Base-by-base conservation (phyloP, 1,140 invertebrate genomes). In the Hycleus cichorii region DNA sequence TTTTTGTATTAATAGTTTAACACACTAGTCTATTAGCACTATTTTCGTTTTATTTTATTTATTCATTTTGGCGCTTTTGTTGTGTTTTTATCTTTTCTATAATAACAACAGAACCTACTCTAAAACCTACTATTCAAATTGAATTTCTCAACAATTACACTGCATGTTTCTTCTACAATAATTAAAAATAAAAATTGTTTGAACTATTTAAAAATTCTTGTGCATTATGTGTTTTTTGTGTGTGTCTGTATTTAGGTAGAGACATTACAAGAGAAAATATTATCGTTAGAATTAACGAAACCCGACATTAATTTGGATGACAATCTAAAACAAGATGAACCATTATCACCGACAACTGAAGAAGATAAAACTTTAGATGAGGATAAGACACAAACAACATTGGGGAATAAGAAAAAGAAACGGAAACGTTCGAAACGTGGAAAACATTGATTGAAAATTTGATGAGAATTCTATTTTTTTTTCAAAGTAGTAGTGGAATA, bases 251-350 rank as follows among this genome's bases (percentile, higher is more conserved):
- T 18, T 26, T 73, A 93, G 90, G 88, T 92, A 67, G 89, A 93
- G 79, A 91, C 89, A 45, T 84, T 89, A 49, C 83, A 88, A 75
- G 89, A 91, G 75, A 91, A 91, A 76, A 91, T 92, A 64, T 90
- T 92, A 71, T 91, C 89, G 44, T 74, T 93, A 71, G 89, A 92
- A 72, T 72, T 93, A 68, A 87, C 85, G 47, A 69, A 72, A 58
- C 62, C 68, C 2, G 62, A 69, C n/a, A 39, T 61, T 8, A 53
- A 58, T 39, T 46, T 62, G 43, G 60, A 64, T 66, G 25, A 24
- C 52, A n/a, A 43, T 65, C 12, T 42, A 10, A 42, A 9, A 69
- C 69, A 55, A 65, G 68, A 67, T 5, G 69, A 71, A 61, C 68
- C 68, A 6, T 60, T 68, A 7, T 71, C 71, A 47, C 70, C 72